Conservation (phyloP, 2,888 invertebrate genomes). For the Polydrusus pterygomalis region DNA sequence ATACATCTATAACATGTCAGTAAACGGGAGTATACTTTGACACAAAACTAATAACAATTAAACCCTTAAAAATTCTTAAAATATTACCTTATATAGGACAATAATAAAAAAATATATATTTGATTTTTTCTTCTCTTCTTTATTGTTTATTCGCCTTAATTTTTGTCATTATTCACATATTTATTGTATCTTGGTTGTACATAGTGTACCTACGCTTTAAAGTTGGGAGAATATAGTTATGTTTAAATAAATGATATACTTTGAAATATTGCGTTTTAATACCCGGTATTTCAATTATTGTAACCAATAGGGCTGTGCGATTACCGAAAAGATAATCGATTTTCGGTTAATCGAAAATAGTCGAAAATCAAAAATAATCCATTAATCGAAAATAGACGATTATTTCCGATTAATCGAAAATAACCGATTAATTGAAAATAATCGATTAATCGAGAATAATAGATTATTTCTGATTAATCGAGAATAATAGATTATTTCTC, state of each 20-base stretch:
- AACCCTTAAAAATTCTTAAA: neutral
- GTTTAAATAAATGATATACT: slow-evolving; percentile 61
- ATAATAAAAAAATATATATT: slow-evolving; percentile 57
- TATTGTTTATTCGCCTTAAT: slow-evolving; percentile 34
- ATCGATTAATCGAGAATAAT: no score
- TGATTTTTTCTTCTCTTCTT: slow-evolving; percentile 44
- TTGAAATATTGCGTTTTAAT: slow-evolving; percentile 33
- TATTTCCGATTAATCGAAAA: no score
- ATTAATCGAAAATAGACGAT: no score
- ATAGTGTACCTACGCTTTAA: slow-evolving; percentile 63
- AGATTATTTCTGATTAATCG: no score
- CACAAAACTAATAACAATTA: neutral
- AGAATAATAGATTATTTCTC: no score
- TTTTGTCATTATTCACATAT: slow-evolving; percentile 56
- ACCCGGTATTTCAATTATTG: no score
- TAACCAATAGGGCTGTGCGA: no score
- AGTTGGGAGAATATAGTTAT: slow-evolving; percentile 61
- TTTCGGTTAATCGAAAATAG: no score
- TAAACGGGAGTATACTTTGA: neutral
- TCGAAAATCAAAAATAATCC: no score
- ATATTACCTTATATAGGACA: slow-evolving; percentile 54
- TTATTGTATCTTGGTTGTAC: slow-evolving; percentile 58
- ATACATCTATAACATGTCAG: no score
- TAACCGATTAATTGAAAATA: no score
- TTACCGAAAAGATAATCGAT: no score